phyloP scores from a whole-genome alignment of 2,797 vertebrate genomes.

The Etheostoma nigrum region DNA sequence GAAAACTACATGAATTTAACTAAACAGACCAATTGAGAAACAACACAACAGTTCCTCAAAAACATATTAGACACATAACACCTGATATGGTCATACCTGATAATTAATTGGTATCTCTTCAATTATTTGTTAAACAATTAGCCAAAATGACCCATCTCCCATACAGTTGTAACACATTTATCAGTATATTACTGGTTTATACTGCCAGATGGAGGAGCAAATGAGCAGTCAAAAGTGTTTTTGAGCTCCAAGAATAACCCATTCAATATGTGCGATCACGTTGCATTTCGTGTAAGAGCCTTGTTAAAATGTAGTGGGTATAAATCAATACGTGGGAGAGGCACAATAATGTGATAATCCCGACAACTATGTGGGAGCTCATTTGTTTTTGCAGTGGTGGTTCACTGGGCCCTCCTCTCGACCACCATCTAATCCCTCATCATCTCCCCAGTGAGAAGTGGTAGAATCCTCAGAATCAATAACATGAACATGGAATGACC shows the following conservation, averaged over 20 bases:
- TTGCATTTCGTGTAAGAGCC: slow-evolving; percentile 51
- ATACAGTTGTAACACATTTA: slow-evolving; percentile 1
- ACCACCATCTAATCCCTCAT: slow-evolving; percentile 77
- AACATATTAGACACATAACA: slow-evolving; percentile 9
- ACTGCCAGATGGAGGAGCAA: slow-evolving; percentile 54
- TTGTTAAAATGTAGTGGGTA: slow-evolving; percentile 73
- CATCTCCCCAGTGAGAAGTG: slow-evolving; percentile 76
- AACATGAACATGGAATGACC: slow-evolving; percentile 83
- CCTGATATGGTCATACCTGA: slow-evolving; percentile 6
- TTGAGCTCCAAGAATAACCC: slow-evolving; percentile 61
- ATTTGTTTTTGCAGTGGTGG: slow-evolving; percentile 82
- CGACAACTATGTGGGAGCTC: slow-evolving; percentile 76
- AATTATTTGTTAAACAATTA: slow-evolving; percentile 25
- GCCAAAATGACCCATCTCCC: neutral
- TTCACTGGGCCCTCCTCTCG: slow-evolving; percentile 71
- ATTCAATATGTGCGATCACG: slow-evolving; percentile 53
- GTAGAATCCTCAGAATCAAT: slow-evolving; percentile 81
- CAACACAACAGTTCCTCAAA: slow-evolving; percentile 8
- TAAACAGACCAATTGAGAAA: slow-evolving; percentile 36
- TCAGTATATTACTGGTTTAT: neutral
- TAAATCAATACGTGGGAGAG: slow-evolving; percentile 80
- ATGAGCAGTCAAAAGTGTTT: slow-evolving; percentile 69
- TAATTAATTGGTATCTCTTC: slow-evolving; percentile 18
- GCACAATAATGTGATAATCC: slow-evolving; percentile 84
- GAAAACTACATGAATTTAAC: slow-evolving; percentile 25